Evolutionary conservation across 2,888 invertebrate species (phyloP), one percentile per base, ranked within the genome.

Genomic region (Zaprionus lineosus): DNA sequence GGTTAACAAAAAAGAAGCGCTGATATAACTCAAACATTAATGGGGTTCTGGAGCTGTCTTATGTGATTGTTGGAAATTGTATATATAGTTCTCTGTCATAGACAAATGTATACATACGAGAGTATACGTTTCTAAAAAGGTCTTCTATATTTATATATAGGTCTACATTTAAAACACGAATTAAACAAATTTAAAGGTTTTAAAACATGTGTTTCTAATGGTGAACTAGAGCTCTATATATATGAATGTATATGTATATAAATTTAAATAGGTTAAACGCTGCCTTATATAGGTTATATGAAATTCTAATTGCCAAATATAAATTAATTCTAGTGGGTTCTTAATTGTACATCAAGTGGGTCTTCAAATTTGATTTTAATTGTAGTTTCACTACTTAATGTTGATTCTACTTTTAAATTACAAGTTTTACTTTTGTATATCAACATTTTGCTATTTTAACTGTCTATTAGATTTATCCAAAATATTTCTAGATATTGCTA

Each of bases 31-130:
- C 3, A 73, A 68, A 40, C 7, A 33, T 33, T 50, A 16, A 59
- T 36, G 14, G 39, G 51, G 19, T 51, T 56, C 36, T 67, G 67
- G 72, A 53, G 52, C 33, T 70, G 69, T 71, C 48, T 41, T 66
- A 47, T 53, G 61, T 66, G 61, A 39, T 59, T 44, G 60, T 59
- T 71, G 28, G 60, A 15, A 48, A 14, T 19, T 59, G 31, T 56
- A 36, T 53, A 63, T 51, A 33, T 16, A 19, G 15, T 31, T 58
- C 24, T 44, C 14, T 12, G 21, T 60, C 41, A 58, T 16, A 37
- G 21, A 52, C 28, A 9, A 29, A 29, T n/a, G n/a, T n/a, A 21
- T 7, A 21, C 3, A 3, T 21, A 21, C 3, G 7, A 21, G 7
- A 21, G 7, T 5, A 21, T 21, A 21, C n/a, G n/a, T n/a, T n/a